Evolutionary conservation across 2,888 invertebrate genomes (phyloP).

Genomic region (Cosmia pyralina): DNA sequence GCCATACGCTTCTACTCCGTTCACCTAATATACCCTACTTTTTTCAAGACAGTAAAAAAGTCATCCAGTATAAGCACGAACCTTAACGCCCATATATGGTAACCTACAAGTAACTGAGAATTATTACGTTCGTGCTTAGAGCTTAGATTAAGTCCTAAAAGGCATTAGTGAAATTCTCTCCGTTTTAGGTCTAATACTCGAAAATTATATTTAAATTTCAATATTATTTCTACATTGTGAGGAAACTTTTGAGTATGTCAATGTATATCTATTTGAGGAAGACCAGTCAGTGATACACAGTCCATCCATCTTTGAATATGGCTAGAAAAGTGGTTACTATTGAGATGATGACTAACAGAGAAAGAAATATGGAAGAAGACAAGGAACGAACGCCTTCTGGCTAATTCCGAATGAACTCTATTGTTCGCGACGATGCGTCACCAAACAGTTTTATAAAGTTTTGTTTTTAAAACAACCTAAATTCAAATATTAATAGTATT

Average conservation of each 20-base stretch:
- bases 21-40: too few species aligned
- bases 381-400: background rate
- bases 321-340: background rate
- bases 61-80: background rate
- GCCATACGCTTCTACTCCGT: too few species aligned
- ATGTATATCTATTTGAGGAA: background rate
- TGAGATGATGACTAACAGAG: background rate
- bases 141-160: slow-evolving; percentile 21
- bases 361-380: background rate
- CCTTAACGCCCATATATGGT: background rate
- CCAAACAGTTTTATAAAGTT: too few species aligned
- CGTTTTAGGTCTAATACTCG: background rate
- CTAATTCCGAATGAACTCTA: slow-evolving; percentile 4
- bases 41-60: too few species aligned
- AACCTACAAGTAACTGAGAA: slow-evolving; percentile 10
- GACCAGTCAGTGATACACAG: background rate
- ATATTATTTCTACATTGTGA: background rate
- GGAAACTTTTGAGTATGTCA: background rate
- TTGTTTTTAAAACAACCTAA: too few species aligned
- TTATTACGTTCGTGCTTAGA: slow-evolving; percentile 1
- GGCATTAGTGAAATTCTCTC: background rate
- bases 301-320: background rate
- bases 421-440: too few species aligned
- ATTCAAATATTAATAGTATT: too few species aligned
- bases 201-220: background rate